Percentiles rank a stretch among this genome's conserved stretches.
Conservation (phyloP, 2,113 vertebrate species). For the Leptosomus discolor region DNA sequence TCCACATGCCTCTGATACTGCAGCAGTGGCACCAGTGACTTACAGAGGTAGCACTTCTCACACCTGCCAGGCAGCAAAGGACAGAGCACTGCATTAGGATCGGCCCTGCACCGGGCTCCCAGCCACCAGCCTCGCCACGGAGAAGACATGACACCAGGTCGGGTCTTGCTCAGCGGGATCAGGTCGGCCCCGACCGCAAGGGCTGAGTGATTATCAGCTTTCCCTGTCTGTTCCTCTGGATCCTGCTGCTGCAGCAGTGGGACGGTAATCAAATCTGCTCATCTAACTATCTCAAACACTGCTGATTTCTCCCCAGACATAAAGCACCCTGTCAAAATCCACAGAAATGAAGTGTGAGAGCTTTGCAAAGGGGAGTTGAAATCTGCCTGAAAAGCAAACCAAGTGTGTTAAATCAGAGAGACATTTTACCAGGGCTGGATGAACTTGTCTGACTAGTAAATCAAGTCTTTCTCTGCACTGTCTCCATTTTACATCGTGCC, state of each 20-base stretch:
- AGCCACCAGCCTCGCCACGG: not conserved
- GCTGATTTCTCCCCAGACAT: constrained; percentile 72
- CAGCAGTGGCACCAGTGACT: constrained; percentile 72
- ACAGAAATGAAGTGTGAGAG: constrained; percentile 66
- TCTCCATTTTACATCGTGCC: constrained; percentile 57
- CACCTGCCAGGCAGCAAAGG: constrained; percentile 68
- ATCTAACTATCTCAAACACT: constrained; percentile 74
- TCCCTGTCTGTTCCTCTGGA: constrained; percentile 53
- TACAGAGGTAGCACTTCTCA: constrained; percentile 91
- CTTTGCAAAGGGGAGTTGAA: constrained; percentile 70
- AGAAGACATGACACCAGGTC: constrained; percentile 31
- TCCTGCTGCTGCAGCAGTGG: constrained; percentile 70
- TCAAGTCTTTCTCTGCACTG: constrained; percentile 58
- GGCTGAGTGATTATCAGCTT: constrained; percentile 65
- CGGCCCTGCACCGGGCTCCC: constrained; percentile 19
- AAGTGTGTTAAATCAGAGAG: constrained; percentile 70
- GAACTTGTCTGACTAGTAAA: constrained; percentile 72
- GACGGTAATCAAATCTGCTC: constrained; percentile 75
- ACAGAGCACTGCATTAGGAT: constrained; percentile 64
- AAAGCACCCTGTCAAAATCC: constrained; percentile 75
- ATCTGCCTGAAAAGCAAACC: constrained; percentile 69
- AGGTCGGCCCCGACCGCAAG: constrained; percentile 34
- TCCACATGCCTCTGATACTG: constrained; percentile 85
- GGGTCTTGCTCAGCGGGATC: constrained; percentile 55
- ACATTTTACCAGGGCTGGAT: constrained; percentile 64